A percentile compares a stretch with the other conserved stretches of the same genome.
These are phyloP conservation scores for Pyrocephalus nanus DNA, from an alignment of 2,797 vertebrate species.

Conservation along the genomic window DNA sequence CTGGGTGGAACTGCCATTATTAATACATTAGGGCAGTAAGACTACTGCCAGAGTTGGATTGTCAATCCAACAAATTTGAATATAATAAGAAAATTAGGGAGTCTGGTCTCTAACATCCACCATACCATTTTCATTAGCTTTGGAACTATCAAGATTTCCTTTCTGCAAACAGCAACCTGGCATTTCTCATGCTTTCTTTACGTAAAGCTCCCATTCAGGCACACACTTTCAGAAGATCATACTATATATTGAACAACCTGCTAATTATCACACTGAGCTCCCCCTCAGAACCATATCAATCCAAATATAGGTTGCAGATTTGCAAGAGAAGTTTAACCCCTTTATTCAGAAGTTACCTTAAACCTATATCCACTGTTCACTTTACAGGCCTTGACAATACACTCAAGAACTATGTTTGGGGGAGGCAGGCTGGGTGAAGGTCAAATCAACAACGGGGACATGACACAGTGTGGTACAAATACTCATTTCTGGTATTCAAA, in stretches of 20 bases:
- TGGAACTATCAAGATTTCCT: neutral
- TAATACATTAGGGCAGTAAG: neutral
- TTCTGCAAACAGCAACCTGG: neutral
- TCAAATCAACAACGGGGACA: accelerated
- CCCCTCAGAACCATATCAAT: neutral
- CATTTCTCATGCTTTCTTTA: neutral
- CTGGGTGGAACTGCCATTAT: neutral
- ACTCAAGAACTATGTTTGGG: neutral
- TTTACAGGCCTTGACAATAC: neutral
- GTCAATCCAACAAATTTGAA: neutral
- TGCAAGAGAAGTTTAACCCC: neutral
- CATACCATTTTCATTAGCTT: neutral
- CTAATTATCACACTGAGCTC: neutral
- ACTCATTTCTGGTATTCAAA: neutral
- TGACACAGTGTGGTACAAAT: neutral
- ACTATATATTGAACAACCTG: neutral
- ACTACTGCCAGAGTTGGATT: neutral
- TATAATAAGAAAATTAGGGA: neutral
- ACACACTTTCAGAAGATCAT: neutral
- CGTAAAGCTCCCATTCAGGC: neutral
- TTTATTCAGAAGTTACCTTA: neutral
- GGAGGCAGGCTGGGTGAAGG: neutral
- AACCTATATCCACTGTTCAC: neutral
- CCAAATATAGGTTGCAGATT: neutral
- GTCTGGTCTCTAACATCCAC: neutral